Evolutionary conservation across 1,140 invertebrate species (phyloP), one percentile per base, ranked within the genome.

Genomic region (Capitella teleta): DNA sequence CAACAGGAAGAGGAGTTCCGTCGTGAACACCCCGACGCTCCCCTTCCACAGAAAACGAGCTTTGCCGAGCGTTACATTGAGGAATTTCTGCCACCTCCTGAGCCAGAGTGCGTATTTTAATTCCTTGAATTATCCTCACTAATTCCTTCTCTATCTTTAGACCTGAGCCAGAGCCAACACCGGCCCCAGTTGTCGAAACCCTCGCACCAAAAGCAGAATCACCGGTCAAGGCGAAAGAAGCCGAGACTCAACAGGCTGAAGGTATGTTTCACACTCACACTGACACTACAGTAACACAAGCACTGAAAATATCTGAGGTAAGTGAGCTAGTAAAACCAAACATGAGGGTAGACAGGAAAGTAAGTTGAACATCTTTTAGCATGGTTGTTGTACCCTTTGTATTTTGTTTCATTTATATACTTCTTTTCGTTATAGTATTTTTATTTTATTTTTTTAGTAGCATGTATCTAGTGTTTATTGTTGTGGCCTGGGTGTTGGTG

Each of bases 1-100:
- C 78, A 83, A 59, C 81, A 91, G 73, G 83, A 90, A 74, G 79
- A 82, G 53, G 60, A 68, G 47, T 67, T 61, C 42, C 51, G 56
- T 25, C 56, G 49, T 44, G 52, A 63, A 57, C 60, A 62, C 52
- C 63, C 63, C 34, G 66, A 50, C 18, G 40, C 65, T 14, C 16
- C 34, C 18, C 41, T 49, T n/a, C 54, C 52, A 45, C 45, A 47
- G 16, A 63, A 62, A 46, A 61, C 63, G 42, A 62, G 62, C 21
- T 61, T 57, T 38, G 60, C 63, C 47, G 51, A 60, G 44, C 56
- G 59, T 46, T 58, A 64, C 32, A 68, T 68, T 47, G 55, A 62
- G 44, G 64, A 70, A 51, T 70, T 69, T 56, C 54, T 67, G 47
- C 66, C 67, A 14, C 56, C 54, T 28, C 64, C 66, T 40, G 59